Percentiles rank a stretch among this genome's conserved stretches.
phyloP scores from a whole-genome alignment of 1,140 invertebrate genomes.

The Ptiloglossa arizonensis region DNA sequence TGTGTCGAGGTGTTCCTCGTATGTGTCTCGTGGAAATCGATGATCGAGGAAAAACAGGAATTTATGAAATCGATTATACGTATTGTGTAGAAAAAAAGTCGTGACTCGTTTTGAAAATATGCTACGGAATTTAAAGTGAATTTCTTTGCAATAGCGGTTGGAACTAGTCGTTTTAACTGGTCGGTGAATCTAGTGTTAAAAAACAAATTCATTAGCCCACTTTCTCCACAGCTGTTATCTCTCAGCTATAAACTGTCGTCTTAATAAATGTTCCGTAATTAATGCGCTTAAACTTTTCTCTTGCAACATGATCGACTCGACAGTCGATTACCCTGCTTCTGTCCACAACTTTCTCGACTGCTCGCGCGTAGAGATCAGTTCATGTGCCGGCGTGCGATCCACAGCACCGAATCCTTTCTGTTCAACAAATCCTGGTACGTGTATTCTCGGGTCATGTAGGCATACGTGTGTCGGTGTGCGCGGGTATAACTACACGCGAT shows the following conservation, averaged over 20 bases:
- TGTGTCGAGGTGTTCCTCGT: no score
- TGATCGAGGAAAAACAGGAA: no score
- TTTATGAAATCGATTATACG: no score
- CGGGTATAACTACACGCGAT: slow-evolving; percentile 63
- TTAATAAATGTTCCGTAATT: slow-evolving; percentile 4
- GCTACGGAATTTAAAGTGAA: no score
- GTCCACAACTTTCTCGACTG: slow-evolving; percentile 21
- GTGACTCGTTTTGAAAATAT: no score
- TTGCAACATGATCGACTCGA: not conserved
- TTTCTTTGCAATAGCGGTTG: no score
- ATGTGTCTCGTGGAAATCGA: no score
- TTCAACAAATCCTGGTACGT: slow-evolving; percentile 51
- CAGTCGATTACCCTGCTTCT: slow-evolving; percentile 14
- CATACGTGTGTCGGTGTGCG: slow-evolving; percentile 25
- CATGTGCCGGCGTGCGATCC: slow-evolving; percentile 27
- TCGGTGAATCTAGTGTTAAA: no score
- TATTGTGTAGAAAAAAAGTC: no score
- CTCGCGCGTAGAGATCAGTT: not conserved
- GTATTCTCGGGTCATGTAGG: slow-evolving; percentile 28
- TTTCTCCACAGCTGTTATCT: not conserved
- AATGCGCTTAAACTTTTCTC: slow-evolving; percentile 15
- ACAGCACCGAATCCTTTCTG: slow-evolving; percentile 40
- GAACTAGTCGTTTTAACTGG: no score
- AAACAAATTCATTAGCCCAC: not conserved
- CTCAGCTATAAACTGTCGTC: not conserved